phyloP scores from a whole-genome alignment of 2,888 invertebrate species.

The Ornithoptera alexandrae region DNA sequence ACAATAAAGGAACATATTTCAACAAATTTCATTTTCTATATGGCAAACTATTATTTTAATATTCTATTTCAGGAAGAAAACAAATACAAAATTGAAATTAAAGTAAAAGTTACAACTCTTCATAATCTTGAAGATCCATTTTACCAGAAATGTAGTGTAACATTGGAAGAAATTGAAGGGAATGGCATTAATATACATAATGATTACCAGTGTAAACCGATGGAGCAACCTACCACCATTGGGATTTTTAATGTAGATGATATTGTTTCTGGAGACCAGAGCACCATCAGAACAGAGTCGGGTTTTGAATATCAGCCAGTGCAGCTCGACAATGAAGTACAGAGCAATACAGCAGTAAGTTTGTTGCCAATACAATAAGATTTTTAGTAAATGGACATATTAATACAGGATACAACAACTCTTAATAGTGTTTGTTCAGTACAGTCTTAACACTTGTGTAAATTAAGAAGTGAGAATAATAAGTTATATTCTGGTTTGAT shows the following conservation, averaged over 20 bases:
- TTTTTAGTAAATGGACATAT: not conserved
- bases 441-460: too few species aligned
- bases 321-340: conserved; percentile 65
- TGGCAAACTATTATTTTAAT: not conserved
- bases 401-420: too few species aligned
- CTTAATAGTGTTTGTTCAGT: too few species aligned
- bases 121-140: conserved; percentile 45
- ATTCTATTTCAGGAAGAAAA: conserved; percentile 47
- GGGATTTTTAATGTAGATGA: conserved; percentile 27
- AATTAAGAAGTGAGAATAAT: too few species aligned
- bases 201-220: conserved; percentile 46
- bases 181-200: conserved; percentile 44
- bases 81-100: conserved; percentile 50
- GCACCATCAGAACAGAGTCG: conserved; percentile 37
- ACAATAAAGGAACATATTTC: not conserved
- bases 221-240: conserved; percentile 16
- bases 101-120: conserved; percentile 50
- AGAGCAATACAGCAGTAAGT: conserved; percentile 58
- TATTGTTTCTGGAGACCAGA: conserved; percentile 35
- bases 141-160: conserved; percentile 55
- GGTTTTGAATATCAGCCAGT: conserved; percentile 45
- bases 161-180: conserved; percentile 46
- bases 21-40: not conserved
- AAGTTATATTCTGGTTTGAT: too few species aligned
- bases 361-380: not conserved